phyloP scores from a whole-genome alignment of 2,113 vertebrate species.

The Crotalus helleri region DNA sequence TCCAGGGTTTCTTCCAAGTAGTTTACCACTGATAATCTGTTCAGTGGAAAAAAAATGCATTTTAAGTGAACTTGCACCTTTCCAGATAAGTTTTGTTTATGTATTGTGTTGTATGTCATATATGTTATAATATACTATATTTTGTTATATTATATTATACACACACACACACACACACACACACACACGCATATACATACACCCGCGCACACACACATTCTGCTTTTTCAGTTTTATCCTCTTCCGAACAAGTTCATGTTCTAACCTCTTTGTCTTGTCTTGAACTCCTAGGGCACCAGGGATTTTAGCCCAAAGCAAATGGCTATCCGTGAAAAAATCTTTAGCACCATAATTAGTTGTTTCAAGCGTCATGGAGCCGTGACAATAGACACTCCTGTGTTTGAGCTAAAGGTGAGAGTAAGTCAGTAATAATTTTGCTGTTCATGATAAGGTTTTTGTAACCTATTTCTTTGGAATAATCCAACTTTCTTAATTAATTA shows the following conservation, averaged over 20 bases:
- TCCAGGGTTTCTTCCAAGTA: background rate
- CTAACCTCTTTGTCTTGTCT: constrained; percentile 14
- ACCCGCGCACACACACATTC: background rate
- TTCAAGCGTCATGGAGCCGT: constrained; percentile 95
- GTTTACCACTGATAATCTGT: background rate
- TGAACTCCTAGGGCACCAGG: constrained; percentile 82
- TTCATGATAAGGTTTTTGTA: background rate
- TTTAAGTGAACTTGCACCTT: constrained; percentile 2
- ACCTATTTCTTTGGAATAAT: background rate
- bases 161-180: background rate
- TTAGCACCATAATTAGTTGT: constrained; percentile 77
- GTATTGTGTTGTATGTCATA: background rate
- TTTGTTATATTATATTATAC: too few relatives aligned
- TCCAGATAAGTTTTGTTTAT: background rate
- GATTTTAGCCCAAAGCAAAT: constrained; percentile 87
- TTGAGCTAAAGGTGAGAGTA: constrained; percentile 86
- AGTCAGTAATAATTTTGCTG: background rate
- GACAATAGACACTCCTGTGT: constrained; percentile 89
- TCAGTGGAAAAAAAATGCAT: background rate
- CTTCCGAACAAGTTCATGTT: background rate
- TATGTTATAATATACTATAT: background rate
- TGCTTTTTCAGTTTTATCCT: background rate
- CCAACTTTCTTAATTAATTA: background rate
- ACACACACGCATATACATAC: too few relatives aligned
- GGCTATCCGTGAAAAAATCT: constrained; percentile 87